Evolutionary conservation across 2,113 vertebrate species (phyloP).

Genomic region (Strix uralensis): DNA sequence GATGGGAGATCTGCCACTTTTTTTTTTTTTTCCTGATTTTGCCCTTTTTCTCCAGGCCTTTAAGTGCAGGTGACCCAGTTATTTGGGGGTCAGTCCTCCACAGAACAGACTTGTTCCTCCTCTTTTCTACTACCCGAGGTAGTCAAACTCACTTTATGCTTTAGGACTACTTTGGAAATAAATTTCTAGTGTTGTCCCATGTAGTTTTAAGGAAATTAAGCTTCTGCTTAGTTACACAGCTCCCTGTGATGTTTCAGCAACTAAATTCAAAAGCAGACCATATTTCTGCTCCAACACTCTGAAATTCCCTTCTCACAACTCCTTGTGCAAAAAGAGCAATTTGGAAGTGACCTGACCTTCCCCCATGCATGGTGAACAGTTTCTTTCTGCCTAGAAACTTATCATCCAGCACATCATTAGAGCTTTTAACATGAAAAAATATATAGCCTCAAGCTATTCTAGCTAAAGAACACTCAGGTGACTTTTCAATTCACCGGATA

Average conservation of each 20-base stretch:
- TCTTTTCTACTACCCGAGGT: neutral
- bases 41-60: neutral
- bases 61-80: neutral
- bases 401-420: slow-evolving; percentile 56
- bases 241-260: neutral
- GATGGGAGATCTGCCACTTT: neutral
- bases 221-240: neutral
- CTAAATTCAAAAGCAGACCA: slow-evolving; percentile 15
- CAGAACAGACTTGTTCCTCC: neutral
- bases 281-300: neutral
- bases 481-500: slow-evolving; percentile 40
- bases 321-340: slow-evolving; percentile 28
- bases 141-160: neutral
- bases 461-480: slow-evolving; percentile 47
- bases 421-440: slow-evolving; percentile 61
- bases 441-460: slow-evolving; percentile 16
- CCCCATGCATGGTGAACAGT: neutral
- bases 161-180: neutral
- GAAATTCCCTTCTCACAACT: slow-evolving; percentile 31
- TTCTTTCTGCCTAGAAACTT: slow-evolving; percentile 39
- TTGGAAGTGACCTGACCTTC: slow-evolving; percentile 52
- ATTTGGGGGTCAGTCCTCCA: neutral
- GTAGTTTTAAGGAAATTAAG: neutral
- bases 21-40: neutral
- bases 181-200: neutral